Evolutionary conservation across 2,888 invertebrate genomes (phyloP), one percentile per base, ranked within the genome.

Genomic region (Cosmopolites sordidus): DNA sequence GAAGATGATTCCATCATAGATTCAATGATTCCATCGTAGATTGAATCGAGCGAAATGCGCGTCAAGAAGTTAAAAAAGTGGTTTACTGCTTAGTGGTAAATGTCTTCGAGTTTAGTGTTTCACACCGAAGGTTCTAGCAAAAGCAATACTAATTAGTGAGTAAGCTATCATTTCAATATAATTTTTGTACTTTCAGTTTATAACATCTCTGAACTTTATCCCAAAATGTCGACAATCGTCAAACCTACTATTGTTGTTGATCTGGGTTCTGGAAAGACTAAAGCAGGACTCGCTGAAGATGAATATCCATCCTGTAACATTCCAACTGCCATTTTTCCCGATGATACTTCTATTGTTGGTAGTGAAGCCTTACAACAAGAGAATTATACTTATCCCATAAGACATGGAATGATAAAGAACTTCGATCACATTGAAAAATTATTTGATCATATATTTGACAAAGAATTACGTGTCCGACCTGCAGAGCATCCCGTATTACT

Each of bases 211-310:
- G n/a, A n/a, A n/a, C n/a, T n/a, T n/a, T n/a, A n/a, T n/a, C n/a
- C n/a, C 27, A 27, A 27, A 9, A 27, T 27, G 27, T 27, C 27
- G 5, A 27, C 33, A 12, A 11, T 33, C 3, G 4, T 43, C 2
- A 52, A 57, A 50, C 51, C 49, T 2, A 57, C 54, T 15, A 30
- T 54, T 48, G 57, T 59, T n/a, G 43, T 59, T 11, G 59, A 59
- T 15, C 4, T 55, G 14, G 59, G 59, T 14, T 52, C 59, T 1
- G 57, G 51, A 8, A 15, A 37, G 8, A 54, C 48, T 18, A 59
- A 58, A 51, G 54, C 52, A 5, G 59, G 59, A 5, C 30, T 58
- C 8, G 59, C 59, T 8, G 55, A 51, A 11, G 43, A 48, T 9
- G 49, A 51, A 16, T 49, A 41, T 27, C 59, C 59, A 4, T n/a